Percentiles rank a stretch among this genome's conserved stretches.
phyloP scores from a whole-genome alignment of 2,888 invertebrate genomes.

The Aplocera efformata region DNA sequence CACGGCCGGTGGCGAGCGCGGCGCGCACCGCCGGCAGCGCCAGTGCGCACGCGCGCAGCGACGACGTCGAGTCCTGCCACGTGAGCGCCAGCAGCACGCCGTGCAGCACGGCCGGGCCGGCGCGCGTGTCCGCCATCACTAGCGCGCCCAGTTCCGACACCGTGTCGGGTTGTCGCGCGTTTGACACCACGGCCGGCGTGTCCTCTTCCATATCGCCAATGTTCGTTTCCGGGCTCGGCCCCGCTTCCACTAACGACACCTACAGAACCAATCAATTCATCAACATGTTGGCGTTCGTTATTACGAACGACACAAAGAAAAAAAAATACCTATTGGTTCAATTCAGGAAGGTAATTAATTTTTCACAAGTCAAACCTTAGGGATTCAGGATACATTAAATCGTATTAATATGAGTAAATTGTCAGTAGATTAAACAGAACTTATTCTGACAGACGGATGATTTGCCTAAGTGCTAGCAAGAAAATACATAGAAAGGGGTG shows the following conservation, averaged over 20 bases:
- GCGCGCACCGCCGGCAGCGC: conserved; percentile 85
- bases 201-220: conserved; percentile 86
- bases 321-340: too few species aligned
- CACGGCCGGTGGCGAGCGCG: conserved; percentile 74
- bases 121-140: conserved; percentile 80
- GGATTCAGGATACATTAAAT: too few species aligned
- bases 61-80: conserved; percentile 93
- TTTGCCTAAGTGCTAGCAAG: too few species aligned
- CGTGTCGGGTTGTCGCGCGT: conserved; percentile 82
- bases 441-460: too few species aligned
- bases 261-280: conserved; percentile 30
- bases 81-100: conserved; percentile 73
- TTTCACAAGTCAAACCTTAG: too few species aligned
- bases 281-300: too few species aligned
- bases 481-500: too few species aligned
- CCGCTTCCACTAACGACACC: conserved; percentile 87
- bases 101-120: conserved; percentile 56
- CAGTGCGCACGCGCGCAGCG: conserved; percentile 88
- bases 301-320: too few species aligned
- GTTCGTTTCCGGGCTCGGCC: conserved; percentile 66
- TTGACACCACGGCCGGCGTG: conserved; percentile 65
- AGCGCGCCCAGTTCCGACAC: conserved; percentile 91
- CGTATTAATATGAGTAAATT: too few species aligned
- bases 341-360: too few species aligned
- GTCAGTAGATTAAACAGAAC: too few species aligned